These are phyloP conservation scores for Crematogaster levior DNA, from an alignment of 2,888 invertebrate species.

Conservation along the genomic window DNA sequence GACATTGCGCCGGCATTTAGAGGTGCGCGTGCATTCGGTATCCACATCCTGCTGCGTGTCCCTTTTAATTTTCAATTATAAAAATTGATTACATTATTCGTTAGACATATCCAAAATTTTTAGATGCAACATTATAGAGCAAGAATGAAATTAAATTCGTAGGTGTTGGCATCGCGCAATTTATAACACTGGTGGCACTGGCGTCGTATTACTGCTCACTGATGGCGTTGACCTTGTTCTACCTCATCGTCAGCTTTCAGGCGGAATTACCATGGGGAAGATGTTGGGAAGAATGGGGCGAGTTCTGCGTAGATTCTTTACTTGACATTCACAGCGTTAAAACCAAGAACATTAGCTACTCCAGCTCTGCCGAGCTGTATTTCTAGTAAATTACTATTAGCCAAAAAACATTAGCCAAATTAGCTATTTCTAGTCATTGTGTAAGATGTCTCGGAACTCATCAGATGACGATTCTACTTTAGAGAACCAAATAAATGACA, in stretches of 20 bases:
- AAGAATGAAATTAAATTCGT: not conserved
- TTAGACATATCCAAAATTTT: not conserved
- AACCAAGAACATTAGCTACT: not conserved
- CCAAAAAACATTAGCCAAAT: not conserved
- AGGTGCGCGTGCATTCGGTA: slow-evolving; percentile 87
- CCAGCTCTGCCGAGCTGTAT: slow-evolving; percentile 82
- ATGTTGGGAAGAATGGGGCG: slow-evolving; percentile 84
- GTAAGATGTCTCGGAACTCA: not conserved
- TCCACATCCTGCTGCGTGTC: slow-evolving; percentile 73
- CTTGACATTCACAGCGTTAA: not conserved
- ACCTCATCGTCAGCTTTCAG: slow-evolving; percentile 85
- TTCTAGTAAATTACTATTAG: slow-evolving; percentile 78
- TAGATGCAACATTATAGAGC: not conserved
- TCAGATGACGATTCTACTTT: not conserved
- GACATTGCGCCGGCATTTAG: slow-evolving; percentile 88
- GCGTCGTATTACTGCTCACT: slow-evolving; percentile 86
- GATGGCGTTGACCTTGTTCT: slow-evolving; percentile 86
- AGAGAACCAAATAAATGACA: not conserved
- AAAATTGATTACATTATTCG: not conserved
- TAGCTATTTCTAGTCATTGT: not conserved
- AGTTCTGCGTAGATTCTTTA: slow-evolving; percentile 77
- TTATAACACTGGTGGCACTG: slow-evolving; percentile 83
- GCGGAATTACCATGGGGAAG: slow-evolving; percentile 86
- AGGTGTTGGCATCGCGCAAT: slow-evolving; percentile 88
- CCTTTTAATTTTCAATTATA: not conserved